Evolutionary conservation across 30 jellyfish, hydroid and myxozoan species (phyloP).

Genomic region (Turritopsis dohrnii): DNA sequence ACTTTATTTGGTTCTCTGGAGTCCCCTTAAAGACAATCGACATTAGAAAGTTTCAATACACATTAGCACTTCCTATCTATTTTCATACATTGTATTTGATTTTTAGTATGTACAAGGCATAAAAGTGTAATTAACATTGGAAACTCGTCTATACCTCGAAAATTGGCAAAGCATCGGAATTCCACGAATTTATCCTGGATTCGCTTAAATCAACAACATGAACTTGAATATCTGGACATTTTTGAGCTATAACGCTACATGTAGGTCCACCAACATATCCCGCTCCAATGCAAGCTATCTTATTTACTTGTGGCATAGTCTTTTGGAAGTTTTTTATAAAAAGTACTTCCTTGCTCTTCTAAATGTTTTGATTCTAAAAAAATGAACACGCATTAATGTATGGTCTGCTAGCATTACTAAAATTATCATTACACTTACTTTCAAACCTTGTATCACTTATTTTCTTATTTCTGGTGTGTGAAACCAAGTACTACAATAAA

Average conservation of each 20-base stretch:
- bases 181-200: conserved; percentile 92
- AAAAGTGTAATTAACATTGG: no score
- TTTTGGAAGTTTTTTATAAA: not conserved
- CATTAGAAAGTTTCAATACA: no score
- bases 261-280: conserved; percentile 99
- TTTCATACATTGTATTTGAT: no score
- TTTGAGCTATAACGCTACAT: conserved; percentile 86
- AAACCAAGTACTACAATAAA: not conserved
- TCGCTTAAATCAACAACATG: conserved; percentile 85
- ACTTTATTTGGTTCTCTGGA: no score
- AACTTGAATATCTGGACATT: conserved; percentile 85
- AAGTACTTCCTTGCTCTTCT: not conserved
- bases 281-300: conserved; percentile 87
- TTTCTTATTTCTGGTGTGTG: not conserved
- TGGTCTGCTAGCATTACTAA: not conserved
- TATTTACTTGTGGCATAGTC: conserved; percentile 24
- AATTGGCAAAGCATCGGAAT: conserved; percentile 83
- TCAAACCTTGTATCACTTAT: no score
- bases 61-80: no score
- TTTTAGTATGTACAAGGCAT: no score
- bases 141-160: conserved; percentile 87
- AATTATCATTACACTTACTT: no score
- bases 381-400: not conserved
- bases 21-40: no score
- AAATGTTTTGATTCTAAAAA: not conserved